Evolutionary conservation across 2,888 invertebrate species (phyloP), one percentile per base, ranked within the genome.

Genomic region (Nipponacmea schrenckii): DNA sequence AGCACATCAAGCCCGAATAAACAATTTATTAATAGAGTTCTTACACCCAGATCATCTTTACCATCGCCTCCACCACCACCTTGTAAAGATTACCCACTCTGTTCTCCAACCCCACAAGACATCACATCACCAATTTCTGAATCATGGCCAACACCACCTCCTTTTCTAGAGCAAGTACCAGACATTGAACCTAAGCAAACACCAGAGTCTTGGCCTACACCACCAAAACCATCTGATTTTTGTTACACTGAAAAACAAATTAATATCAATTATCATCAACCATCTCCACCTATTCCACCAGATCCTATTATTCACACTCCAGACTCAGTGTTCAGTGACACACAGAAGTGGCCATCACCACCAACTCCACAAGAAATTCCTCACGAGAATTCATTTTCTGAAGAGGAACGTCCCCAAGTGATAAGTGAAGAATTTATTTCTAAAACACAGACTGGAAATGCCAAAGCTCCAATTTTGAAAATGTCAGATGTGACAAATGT

Each of bases 401-500:
- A 56, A 14, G 56, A 56, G 20, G 56, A 56, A 15, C 20, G 20
- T 3, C 56, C 56, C 14, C 12, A 56, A 14, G 12, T 56, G 8
- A 24, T 56, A 15, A 56, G 20, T 24, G 56, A 20, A 56, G 56
- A 56, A 20, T 56, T 56, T 24, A 56, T 56, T 56, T 56, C 56
- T 14, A 46, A 39, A 20, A 26, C n/a, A 17, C 20, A 56, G 24
- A 5, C 39, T 39, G 39, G 39, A 10, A 39, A 39, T 39, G 46
- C n/a, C 14, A 50, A 26, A 7, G 63, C 68, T 3, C 68, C 68
- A 46, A 45, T 62, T 20, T 5, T 69, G 20, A 69, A 69, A 45
- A 69, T 63, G 31, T 46, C 68, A 63, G 48, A 48, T 27, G 44
- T 62, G 24, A 44, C 27, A 10, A 64, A 62, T 26, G 62, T 45